Evolutionary conservation across 2,888 invertebrate genomes (phyloP), one percentile per base, ranked within the genome.

Genomic region (Pheosia tremula): DNA sequence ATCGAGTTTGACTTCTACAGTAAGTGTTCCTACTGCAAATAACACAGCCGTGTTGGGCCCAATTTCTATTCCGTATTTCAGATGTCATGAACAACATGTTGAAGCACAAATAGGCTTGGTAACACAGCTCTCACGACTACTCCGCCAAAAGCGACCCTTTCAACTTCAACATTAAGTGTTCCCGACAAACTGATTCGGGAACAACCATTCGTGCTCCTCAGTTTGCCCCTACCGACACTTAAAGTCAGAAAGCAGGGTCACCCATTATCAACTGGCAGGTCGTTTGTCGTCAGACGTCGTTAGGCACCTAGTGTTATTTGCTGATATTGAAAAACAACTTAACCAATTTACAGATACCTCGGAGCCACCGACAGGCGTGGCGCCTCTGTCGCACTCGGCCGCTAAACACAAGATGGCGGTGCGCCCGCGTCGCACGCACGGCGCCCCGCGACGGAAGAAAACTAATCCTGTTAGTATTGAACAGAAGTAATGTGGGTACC

Each of bases 361-460:
- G 57, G 94, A 94, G 81, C 94, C 94, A 62, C 94, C 93, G 63
- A 82, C 91, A 41, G 93, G 93, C 66, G 91, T 95, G 80, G 93
- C 94, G 78, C 96, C 96, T 63, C 93, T 97, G 76, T 97, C 96
- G 80, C 97, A 97, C 89, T 96, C 96, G 65, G 97, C 97, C 56
- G 97, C 97, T 62, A 95, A 95, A 75, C 97, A 97, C 92, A 96
- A 96, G 90, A 97, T 97, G 94, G 95, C 97, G 57, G 95, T 97
- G 63, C 94, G 96, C 56, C 97, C 97, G 38, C 95, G 96, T 67
- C 95, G 96, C 75, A 97, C 96, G 63, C 96, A 97, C 84, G 96
- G 96, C 67, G 96, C 96, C 39, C 96, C 96, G 5, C 86, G 96
- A 58, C 94, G 96, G 78, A 95, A 96, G 85, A 94, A 95, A 84